phyloP scores from a whole-genome alignment of 2,113 vertebrate species.

The Toxostoma redivivum region DNA sequence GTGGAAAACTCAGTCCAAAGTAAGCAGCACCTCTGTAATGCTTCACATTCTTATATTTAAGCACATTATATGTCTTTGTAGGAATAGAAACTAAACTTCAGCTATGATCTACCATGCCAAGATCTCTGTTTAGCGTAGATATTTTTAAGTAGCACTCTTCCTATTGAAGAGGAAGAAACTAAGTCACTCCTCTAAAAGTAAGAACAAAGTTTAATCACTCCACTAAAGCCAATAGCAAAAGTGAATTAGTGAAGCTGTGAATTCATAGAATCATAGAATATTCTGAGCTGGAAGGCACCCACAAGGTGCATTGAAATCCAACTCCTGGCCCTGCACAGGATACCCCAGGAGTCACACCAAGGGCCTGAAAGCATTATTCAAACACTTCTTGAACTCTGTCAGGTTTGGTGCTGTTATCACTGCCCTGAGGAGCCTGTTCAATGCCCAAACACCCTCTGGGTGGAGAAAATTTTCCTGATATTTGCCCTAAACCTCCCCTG shows the following conservation, averaged over 20 bases:
- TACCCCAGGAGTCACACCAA: not conserved
- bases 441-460: accelerated
- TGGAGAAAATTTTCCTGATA: not conserved
- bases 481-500: accelerated
- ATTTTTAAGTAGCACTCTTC: not conserved
- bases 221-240: not conserved
- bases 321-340: not conserved
- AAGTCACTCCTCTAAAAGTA: not conserved
- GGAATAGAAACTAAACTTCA: not conserved
- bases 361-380: not conserved
- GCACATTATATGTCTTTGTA: not conserved
- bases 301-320: accelerated
- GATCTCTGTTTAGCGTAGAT: not conserved
- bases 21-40: not conserved
- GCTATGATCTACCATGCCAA: not conserved
- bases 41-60: not conserved
- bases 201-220: not conserved
- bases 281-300: not conserved
- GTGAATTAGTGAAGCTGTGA: not conserved
- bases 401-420: not conserved
- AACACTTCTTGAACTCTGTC: not conserved
- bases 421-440: not conserved
- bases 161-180: not conserved
- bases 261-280: not conserved
- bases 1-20: not conserved